These are phyloP conservation scores for Galaxea fascicularis DNA, from an alignment of 92 coral and sea anemone genomes.

Conservation along the genomic window DNA sequence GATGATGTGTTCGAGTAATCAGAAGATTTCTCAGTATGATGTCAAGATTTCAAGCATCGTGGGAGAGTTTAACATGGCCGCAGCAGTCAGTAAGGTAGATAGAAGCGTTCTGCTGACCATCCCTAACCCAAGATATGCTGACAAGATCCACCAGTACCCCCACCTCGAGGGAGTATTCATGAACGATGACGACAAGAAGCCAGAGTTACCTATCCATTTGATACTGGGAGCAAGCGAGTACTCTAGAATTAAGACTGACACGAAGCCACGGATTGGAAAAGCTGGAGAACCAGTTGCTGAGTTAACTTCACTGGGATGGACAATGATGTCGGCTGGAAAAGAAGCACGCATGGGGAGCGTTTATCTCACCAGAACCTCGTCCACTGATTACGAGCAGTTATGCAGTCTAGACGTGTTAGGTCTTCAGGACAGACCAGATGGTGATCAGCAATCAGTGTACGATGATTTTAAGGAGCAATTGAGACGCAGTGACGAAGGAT, in stretches of 20 bases:
- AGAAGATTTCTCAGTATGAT: constrained; percentile 59
- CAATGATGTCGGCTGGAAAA: no score
- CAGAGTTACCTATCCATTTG: constrained; percentile 54
- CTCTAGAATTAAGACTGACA: constrained; percentile 65
- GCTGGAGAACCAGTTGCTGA: constrained; percentile 68
- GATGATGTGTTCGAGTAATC: constrained; percentile 69
- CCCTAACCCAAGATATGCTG: constrained; percentile 67
- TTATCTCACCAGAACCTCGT: constrained; percentile 48
- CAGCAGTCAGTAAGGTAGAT: constrained; percentile 68
- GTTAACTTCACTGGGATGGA: no score
- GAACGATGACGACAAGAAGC: constrained; percentile 58
- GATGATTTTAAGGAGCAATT: no score
- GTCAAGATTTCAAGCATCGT: constrained; percentile 48
- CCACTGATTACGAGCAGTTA: constrained; percentile 61
- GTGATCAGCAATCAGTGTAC: constrained; percentile 58
- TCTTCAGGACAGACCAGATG: constrained; percentile 57
- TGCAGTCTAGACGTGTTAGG: constrained; percentile 67
- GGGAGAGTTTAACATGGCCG: constrained; percentile 54
- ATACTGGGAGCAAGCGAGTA: constrained; percentile 74
- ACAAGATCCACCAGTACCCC: constrained; percentile 46
- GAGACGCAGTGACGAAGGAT: no score
- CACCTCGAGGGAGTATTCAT: constrained; percentile 63
- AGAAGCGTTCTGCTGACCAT: constrained; percentile 54
- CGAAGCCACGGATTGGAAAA: constrained; percentile 57
- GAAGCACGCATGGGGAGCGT: constrained; percentile 32